Percentiles rank a stretch among this genome's conserved stretches.
Conservation (phyloP, 2,888 invertebrate species). For the Lordiphosa fenestrarum region DNA sequence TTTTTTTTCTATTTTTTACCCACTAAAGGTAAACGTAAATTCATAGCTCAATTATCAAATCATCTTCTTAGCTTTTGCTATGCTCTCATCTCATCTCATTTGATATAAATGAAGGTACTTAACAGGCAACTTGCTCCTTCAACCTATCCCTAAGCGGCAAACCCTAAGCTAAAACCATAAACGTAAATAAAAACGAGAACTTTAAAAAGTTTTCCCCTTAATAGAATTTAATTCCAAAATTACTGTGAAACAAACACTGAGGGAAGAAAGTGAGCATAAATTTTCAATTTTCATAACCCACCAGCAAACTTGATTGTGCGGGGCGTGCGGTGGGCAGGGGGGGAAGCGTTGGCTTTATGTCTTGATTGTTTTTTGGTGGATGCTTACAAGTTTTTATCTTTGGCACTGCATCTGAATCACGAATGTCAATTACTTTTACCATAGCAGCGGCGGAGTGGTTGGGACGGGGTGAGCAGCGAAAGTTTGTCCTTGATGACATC, state of each 20-base stretch:
- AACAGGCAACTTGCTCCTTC: conserved; percentile 4
- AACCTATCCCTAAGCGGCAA: conserved; percentile 24
- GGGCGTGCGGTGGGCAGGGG: background rate
- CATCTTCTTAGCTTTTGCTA: too few relatives aligned
- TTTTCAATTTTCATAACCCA: conserved; percentile 71
- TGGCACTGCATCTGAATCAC: conserved; percentile 56
- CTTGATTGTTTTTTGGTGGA: conserved; percentile 64
- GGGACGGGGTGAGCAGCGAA: conserved; percentile 42
- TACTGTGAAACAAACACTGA: conserved; percentile 14
- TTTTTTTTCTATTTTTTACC: too few relatives aligned
- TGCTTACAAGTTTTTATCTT: conserved; percentile 47
- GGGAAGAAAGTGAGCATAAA: conserved; percentile 30
- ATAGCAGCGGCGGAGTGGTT: background rate
- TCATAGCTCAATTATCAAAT: too few relatives aligned
- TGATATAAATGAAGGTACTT: background rate
- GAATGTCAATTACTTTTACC: conserved; percentile 66
- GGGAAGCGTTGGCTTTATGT: conserved; percentile 38
- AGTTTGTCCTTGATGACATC: conserved; percentile 64
- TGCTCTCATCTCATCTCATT: background rate
- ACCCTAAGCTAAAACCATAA: conserved; percentile 38
- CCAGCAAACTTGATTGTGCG: conserved; percentile 8
- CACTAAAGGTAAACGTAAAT: too few relatives aligned
- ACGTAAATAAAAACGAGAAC: conserved; percentile 33
- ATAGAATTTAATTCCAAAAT: conserved; percentile 58
- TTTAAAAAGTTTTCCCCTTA: conserved; percentile 38